phyloP scores from a whole-genome alignment of 2,797 vertebrate genomes.

The Bradypodion pumilum region DNA sequence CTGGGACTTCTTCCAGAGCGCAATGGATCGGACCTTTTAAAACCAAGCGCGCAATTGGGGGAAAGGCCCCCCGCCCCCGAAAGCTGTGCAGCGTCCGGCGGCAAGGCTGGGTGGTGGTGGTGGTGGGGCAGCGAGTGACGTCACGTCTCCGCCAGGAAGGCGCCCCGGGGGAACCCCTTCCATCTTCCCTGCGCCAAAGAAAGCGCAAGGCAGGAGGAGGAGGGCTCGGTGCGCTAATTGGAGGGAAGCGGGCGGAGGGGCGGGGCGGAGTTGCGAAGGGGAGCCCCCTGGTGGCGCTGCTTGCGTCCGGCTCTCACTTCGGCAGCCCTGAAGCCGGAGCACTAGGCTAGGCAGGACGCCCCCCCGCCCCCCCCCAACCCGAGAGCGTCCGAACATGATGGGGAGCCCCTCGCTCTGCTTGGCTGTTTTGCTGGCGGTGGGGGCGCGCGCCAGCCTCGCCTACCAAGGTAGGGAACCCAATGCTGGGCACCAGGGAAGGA shows the following conservation, averaged over 20 bases:
- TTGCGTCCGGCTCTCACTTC: constrained; percentile 8
- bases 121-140: no score
- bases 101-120: no score
- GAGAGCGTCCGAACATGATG: constrained; percentile 67
- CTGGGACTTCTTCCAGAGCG: no score
- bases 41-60: no score
- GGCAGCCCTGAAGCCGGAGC: constrained; percentile 25
- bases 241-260: background rate
- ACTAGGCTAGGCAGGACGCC: no score
- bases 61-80: no score
- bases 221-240: background rate
- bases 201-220: constrained; percentile 26
- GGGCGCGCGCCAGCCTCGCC: constrained; percentile 44
- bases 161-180: background rate
- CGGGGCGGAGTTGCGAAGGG: constrained; percentile 45
- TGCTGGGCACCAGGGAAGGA: background rate
- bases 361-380: no score
- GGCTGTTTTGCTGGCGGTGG: constrained; percentile 57
- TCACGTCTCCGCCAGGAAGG: background rate
- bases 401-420: constrained; percentile 56
- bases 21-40: no score
- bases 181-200: constrained; percentile 21
- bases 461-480: constrained; percentile 64
- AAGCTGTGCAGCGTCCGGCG: no score
- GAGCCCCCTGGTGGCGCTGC: constrained; percentile 20